Evolutionary conservation across 1,140 invertebrate genomes (phyloP), one percentile per base, ranked within the genome.

Genomic region (Papilio polyxenes): DNA sequence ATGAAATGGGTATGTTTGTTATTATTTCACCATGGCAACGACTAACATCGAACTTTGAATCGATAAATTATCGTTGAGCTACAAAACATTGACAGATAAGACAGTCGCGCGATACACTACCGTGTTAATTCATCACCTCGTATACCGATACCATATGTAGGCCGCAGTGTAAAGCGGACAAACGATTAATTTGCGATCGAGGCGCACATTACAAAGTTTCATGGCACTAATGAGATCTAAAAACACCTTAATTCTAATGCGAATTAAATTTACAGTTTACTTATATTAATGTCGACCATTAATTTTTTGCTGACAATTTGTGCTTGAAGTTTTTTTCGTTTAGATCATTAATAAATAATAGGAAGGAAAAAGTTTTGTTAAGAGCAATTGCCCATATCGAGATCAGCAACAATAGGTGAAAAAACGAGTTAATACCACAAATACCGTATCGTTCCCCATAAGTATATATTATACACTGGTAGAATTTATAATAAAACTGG

Each of bases 91-190:
- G 78, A 79, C 79, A 77, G 84, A 84, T 84, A 82, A 72, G 80
- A 86, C 84, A 85, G 83, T 84, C 82, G 65, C 49, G 75, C 49
- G 80, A 83, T 81, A 87, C 80, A 86, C 81, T 80, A 62, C 82
- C 59, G 84, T 69, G 75, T 83, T 81, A 83, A 85, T 88, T 86
- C 84, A 84, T 90, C 85, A 88, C 83, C 86, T 85, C 77, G 85
- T 84, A 83, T 86, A 84, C 76, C 84, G 86, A 86, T 89, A 83
- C 83, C 77, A 85, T 81, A 86, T 85, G 83, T 78, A 76, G 77
- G 81, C 62, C 80, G 53, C 80, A 56, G 17, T 77, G 75, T 77
- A 77, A 37, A 51, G 20, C 48, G 75, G 79, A 49, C 53, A 69
- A 77, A 80, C 53, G 31, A 80, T 85, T 77, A 77, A 77, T 77